Evolutionary conservation across 2,113 vertebrate genomes (phyloP).

Genomic region (Sorex fumeus): DNA sequence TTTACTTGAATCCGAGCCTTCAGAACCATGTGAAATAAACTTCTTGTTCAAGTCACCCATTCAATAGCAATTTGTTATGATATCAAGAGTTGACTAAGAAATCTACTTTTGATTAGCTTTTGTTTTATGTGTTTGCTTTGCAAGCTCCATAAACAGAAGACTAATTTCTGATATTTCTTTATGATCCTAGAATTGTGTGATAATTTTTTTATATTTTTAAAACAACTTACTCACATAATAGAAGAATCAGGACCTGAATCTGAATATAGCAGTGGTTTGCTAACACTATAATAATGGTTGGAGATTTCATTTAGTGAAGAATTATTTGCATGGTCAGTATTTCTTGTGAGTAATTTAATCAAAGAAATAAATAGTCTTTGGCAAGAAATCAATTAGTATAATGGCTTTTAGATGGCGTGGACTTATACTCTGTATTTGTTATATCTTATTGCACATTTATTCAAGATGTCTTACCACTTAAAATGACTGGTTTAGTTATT

Average conservation of each 20-base stretch:
- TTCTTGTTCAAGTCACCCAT: accelerated
- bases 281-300: not conserved
- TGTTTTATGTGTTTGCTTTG: not conserved
- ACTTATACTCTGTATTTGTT: not conserved
- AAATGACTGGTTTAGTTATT: conserved; percentile 47
- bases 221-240: not conserved
- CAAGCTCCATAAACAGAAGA: not conserved
- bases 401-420: conserved; percentile 3
- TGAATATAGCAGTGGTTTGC: not conserved
- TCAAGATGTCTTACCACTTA: conserved; percentile 51
- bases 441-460: conserved; percentile 36
- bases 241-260: not conserved
- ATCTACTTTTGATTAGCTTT: not conserved
- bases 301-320: conserved; percentile 6
- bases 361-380: conserved; percentile 28
- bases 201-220: not conserved
- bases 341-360: conserved; percentile 19
- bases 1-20: not conserved
- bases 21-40: not conserved
- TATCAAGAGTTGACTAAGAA: not conserved
- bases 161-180: not conserved
- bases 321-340: not conserved
- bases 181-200: not conserved
- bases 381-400: conserved; percentile 42
- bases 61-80: not conserved